Conservation (phyloP, 2,113 vertebrate species). For the Atlantisia rogersi region DNA sequence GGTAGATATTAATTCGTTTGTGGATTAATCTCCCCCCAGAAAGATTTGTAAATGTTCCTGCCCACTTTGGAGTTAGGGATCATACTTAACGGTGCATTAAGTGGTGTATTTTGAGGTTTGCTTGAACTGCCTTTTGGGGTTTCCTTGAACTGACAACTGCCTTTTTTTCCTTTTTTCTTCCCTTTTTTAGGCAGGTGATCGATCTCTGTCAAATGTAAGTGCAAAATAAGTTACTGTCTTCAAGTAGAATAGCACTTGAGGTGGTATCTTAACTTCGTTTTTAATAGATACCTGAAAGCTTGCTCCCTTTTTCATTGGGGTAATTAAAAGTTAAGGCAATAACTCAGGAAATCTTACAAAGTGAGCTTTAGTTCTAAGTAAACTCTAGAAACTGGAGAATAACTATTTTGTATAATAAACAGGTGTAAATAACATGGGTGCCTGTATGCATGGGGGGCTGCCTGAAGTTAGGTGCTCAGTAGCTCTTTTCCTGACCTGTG, state of each 20-base stretch:
- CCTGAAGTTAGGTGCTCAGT: not conserved
- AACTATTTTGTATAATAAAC: not conserved
- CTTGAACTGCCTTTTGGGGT: not conserved
- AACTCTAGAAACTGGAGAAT: not conserved
- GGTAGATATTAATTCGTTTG: not conserved
- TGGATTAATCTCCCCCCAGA: not conserved
- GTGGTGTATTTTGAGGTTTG: not conserved
- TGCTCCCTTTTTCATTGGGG: not conserved
- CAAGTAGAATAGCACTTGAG: not conserved
- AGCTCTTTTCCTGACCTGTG: not conserved
- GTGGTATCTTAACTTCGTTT: not conserved
- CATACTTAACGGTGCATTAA: not conserved
- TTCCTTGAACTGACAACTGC: conserved; percentile 4
- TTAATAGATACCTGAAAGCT: not conserved
- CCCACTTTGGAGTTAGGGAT: not conserved
- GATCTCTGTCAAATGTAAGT: conserved; percentile 94
- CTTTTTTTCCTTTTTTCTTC: not conserved
- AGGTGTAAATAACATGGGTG: not conserved
- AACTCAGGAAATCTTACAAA: not conserved
- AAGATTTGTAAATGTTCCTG: not conserved
- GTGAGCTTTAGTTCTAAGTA: not conserved
- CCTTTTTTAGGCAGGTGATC: conserved; percentile 88
- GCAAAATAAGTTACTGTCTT: not conserved
- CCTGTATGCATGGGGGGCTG: not conserved
- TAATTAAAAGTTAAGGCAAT: not conserved